Conservation (phyloP, 2,113 vertebrate species). For the Isichthys henryi region DNA sequence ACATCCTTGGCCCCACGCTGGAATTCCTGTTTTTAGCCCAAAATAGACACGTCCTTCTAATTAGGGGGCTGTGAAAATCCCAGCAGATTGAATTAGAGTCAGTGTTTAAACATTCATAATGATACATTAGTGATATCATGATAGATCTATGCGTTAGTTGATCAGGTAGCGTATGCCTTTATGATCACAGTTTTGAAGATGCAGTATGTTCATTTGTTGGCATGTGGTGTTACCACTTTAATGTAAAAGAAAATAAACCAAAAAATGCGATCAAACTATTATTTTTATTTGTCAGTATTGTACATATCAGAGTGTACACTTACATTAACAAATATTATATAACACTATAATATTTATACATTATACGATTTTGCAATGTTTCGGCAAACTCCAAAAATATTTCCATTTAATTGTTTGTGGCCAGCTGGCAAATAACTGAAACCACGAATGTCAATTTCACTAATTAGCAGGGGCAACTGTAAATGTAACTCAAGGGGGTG, state of each 20-base stretch:
- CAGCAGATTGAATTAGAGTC: not conserved
- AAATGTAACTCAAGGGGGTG: not conserved
- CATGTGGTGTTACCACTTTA: not conserved
- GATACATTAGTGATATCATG: not conserved
- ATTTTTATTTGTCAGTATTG: not conserved
- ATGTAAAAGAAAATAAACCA: not conserved
- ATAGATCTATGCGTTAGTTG: not conserved
- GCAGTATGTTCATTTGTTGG: not conserved
- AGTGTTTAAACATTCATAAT: not conserved
- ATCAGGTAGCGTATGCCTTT: not conserved
- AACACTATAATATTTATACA: not conserved
- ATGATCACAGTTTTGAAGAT: not conserved
- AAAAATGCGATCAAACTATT: not conserved
- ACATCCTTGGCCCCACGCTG: conserved; percentile 46
- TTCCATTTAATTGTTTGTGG: not conserved
- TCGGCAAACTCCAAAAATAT: not conserved
- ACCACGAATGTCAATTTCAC: not conserved
- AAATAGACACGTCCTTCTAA: conserved; percentile 25
- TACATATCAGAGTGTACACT: not conserved
- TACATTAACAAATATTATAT: not conserved
- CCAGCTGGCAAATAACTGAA: not conserved
- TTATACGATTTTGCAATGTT: not conserved
- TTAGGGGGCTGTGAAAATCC: not conserved
- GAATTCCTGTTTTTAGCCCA: conserved; percentile 32
- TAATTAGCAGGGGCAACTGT: not conserved